phyloP scores from a whole-genome alignment of 2,113 vertebrate species.

The Tachysurus fulvidraco region DNA sequence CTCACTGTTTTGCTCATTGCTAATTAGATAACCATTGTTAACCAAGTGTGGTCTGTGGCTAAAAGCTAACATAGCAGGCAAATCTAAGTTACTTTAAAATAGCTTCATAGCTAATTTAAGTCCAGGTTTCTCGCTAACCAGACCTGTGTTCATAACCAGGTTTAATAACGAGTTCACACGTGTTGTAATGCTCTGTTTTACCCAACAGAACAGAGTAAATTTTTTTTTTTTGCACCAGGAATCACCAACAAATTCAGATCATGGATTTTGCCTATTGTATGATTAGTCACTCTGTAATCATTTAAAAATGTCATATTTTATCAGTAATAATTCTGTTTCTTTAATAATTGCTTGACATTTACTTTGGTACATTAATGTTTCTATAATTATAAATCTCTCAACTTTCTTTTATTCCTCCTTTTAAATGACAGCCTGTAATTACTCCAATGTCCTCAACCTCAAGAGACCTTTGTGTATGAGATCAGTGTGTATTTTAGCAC shows the following conservation, averaged over 20 bases:
- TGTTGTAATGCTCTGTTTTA: neutral
- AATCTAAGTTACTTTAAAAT: neutral
- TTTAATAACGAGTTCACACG: too few relatives aligned
- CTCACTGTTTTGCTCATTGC: neutral
- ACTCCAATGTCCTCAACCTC: neutral
- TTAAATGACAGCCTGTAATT: neutral
- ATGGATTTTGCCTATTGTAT: neutral
- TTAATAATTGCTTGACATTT: neutral
- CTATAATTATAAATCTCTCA: neutral
- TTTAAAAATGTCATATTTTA: neutral
- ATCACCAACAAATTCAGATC: neutral
- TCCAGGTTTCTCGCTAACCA: neutral
- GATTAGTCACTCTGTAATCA: neutral
- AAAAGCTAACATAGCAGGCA: neutral
- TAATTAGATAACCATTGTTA: neutral
- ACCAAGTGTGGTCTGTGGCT: neutral
- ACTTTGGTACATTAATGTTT: neutral
- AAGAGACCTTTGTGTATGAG: neutral
- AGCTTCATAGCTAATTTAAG: neutral
- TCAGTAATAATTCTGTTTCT: neutral
- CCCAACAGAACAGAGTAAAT: neutral
- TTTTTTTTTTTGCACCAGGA: neutral
- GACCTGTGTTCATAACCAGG: neutral
- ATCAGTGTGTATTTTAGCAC: neutral
- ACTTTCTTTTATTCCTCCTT: neutral